Conservation (phyloP, 2,113 vertebrate genomes). For the Phoenicopterus ruber region DNA sequence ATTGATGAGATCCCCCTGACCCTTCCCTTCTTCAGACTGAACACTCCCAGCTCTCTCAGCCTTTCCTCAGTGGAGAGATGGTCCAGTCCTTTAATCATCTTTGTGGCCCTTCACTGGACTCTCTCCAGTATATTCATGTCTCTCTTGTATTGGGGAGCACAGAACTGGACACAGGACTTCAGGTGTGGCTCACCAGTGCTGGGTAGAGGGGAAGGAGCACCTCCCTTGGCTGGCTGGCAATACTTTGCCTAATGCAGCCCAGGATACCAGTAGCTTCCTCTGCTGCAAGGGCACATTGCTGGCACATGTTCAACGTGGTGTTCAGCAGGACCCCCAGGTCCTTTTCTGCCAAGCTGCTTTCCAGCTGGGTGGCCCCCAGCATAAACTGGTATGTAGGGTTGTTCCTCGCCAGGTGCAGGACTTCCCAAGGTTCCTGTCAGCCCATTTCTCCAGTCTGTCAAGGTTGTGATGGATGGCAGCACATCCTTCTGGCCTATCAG, state of each 20-base stretch:
- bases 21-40: neutral
- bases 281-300: accelerated
- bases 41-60: neutral
- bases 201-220: neutral
- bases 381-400: neutral
- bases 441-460: neutral
- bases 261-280: neutral
- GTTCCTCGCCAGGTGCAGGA: neutral
- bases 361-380: neutral
- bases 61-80: neutral
- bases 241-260: neutral
- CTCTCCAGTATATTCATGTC: neutral
- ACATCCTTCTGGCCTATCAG: accelerated
- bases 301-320: neutral
- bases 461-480: neutral
- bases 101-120: neutral
- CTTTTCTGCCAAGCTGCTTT: neutral
- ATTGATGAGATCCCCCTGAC: neutral
- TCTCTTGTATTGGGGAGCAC: neutral
- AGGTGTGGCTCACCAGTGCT: neutral
- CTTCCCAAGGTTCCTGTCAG: neutral
- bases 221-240: neutral
- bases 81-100: neutral
- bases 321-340: neutral
- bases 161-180: neutral